phyloP scores from a whole-genome alignment of 2,888 invertebrate species.

The Nemotelus nigrinus region DNA sequence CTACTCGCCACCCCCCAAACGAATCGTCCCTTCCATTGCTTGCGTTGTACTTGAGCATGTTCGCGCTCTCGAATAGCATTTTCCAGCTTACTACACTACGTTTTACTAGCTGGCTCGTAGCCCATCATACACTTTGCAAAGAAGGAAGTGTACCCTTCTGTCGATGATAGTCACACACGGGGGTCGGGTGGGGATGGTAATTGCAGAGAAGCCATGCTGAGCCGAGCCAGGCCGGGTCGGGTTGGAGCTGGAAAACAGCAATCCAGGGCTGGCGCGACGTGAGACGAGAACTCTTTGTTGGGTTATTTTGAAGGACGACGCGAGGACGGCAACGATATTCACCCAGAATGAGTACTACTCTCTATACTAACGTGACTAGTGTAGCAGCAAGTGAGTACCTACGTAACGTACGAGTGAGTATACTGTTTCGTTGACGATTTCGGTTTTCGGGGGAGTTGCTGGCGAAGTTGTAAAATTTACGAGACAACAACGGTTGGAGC shows the following conservation, averaged over 20 bases:
- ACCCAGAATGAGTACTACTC: constrained; percentile 10
- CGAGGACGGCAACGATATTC: not conserved
- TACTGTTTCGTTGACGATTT: constrained; percentile 30
- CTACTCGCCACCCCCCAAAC: no score
- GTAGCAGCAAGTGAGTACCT: constrained; percentile 8
- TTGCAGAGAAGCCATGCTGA: constrained; percentile 2
- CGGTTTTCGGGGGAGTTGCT: constrained; percentile 22
- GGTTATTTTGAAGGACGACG: constrained; percentile 38
- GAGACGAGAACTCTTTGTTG: constrained; percentile 13
- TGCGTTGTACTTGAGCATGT: not conserved
- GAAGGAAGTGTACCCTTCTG: not conserved
- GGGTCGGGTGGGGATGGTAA: constrained; percentile 13
- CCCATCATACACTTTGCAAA: not conserved
- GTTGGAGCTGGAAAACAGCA: constrained; percentile 16
- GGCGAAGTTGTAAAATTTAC: constrained; percentile 40
- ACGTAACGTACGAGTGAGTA: constrained; percentile 14
- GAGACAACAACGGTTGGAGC: constrained; percentile 22
- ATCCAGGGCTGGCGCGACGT: constrained; percentile 12
- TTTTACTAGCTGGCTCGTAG: constrained; percentile 27
- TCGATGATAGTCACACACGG: not conserved
- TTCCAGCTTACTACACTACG: constrained; percentile 36
- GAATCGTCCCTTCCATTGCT: no score
- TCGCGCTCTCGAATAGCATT: constrained; percentile 22
- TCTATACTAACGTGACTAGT: constrained; percentile 33
- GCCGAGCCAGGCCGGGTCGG: not conserved